Evolutionary conservation across 2,797 vertebrate genomes (phyloP).

Genomic region (Apogon talboti): DNA sequence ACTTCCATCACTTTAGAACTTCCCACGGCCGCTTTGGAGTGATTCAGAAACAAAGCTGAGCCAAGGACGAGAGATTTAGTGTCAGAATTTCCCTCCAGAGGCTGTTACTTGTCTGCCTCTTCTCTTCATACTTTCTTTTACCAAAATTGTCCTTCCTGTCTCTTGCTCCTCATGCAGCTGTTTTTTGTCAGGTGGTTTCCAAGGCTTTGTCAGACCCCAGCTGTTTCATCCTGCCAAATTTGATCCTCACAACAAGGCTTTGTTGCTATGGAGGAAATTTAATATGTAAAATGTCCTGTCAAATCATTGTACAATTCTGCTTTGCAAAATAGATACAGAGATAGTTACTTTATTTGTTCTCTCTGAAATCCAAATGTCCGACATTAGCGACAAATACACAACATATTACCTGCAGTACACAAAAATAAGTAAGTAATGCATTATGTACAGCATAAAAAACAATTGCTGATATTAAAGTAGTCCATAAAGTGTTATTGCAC

Average conservation of each 20-base stretch:
- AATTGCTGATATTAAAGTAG: too few relatives aligned
- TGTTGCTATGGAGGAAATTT: slow-evolving; percentile 57
- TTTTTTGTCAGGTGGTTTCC: slow-evolving; percentile 68
- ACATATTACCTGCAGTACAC: too few relatives aligned
- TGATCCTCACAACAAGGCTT: slow-evolving; percentile 53
- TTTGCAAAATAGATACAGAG: too few relatives aligned
- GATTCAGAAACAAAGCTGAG: slow-evolving; percentile 43
- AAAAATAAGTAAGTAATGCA: too few relatives aligned
- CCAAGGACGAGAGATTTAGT: slow-evolving; percentile 51
- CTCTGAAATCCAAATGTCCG: too few relatives aligned
- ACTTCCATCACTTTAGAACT: slow-evolving; percentile 62
- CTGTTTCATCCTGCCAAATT: slow-evolving; percentile 65
- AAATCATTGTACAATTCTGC: slow-evolving; percentile 31
- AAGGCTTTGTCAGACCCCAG: slow-evolving; percentile 67
- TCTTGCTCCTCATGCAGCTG: slow-evolving; percentile 64
- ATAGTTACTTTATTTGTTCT: too few relatives aligned
- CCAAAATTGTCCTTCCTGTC: slow-evolving; percentile 68
- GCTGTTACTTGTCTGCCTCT: slow-evolving; percentile 48
- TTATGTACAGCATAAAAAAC: too few relatives aligned
- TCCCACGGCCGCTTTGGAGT: slow-evolving; percentile 51
- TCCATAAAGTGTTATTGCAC: too few relatives aligned
- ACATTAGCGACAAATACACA: too few relatives aligned
- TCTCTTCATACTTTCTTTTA: slow-evolving; percentile 50
- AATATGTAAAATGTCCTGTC: slow-evolving; percentile 41
- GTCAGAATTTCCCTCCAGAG: slow-evolving; percentile 34